Evolutionary conservation across 2,888 invertebrate genomes (phyloP).

Genomic region (Hirtodrosophila confusa): DNA sequence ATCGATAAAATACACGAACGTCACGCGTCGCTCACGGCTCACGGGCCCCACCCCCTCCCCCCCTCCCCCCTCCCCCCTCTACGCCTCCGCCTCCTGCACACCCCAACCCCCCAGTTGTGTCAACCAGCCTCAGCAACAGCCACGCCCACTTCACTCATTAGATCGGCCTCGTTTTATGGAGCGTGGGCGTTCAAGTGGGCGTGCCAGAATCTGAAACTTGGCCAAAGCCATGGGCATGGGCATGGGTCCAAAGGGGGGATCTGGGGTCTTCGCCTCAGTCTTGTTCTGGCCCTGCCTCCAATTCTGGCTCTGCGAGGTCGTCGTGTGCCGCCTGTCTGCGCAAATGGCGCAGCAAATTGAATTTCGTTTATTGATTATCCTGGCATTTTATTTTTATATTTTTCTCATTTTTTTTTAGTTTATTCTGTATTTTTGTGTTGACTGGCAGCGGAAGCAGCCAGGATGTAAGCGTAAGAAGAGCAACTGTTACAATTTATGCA

Average conservation of each 20-base stretch:
- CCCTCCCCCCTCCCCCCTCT: background rate
- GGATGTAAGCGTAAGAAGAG: slow-evolving; percentile 10
- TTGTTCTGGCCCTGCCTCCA: background rate
- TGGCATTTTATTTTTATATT: slow-evolving; percentile 69
- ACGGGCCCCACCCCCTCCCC: slow-evolving; percentile 31
- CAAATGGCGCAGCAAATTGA: slow-evolving; percentile 81
- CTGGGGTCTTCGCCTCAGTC: background rate
- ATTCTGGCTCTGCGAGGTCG: slow-evolving; percentile 19
- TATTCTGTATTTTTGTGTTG: slow-evolving; percentile 33
- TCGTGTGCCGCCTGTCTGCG: slow-evolving; percentile 57
- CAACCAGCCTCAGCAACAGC: slow-evolving; percentile 16
- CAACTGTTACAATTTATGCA: slow-evolving; percentile 62
- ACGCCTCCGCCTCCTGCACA: background rate
- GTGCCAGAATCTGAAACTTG: slow-evolving; percentile 45
- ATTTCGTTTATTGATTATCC: slow-evolving; percentile 80
- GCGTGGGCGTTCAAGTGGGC: slow-evolving; percentile 55
- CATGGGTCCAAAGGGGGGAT: background rate
- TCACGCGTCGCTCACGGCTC: slow-evolving; percentile 68
- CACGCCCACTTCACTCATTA: slow-evolving; percentile 61
- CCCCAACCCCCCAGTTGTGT: slow-evolving; percentile 18
- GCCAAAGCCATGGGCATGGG: slow-evolving; percentile 17
- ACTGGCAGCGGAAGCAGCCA: slow-evolving; percentile 11
- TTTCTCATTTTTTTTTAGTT: slow-evolving; percentile 24
- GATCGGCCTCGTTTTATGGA: slow-evolving; percentile 75
- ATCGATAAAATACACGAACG: slow-evolving; percentile 78